Evolutionary conservation across 2,888 invertebrate genomes (phyloP), one percentile per base, ranked within the genome.

Genomic region (Bimastos eiseni): DNA sequence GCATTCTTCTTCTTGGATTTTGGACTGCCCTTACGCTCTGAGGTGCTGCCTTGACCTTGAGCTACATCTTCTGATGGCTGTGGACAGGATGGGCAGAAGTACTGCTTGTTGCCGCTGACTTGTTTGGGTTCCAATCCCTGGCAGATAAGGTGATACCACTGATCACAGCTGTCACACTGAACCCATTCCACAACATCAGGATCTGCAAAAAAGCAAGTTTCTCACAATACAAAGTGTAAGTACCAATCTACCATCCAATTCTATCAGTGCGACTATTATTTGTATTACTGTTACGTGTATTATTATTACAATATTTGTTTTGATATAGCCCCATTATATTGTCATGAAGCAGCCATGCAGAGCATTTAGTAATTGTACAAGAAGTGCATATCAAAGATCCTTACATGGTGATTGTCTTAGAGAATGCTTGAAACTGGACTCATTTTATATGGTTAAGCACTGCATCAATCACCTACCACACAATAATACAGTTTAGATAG

Each of bases 111-210:
- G 90, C 97, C 97, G 13, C 97, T 96, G 33, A 98, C 96, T 93
- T 98, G 97, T 92, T 96, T 97, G 88, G 97, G 97, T 91, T 97
- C 97, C 30, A 98, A 96, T 0, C 98, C 98, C 36, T 98, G 98
- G 95, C 99, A 99, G 93, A 97, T 97, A 97, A 98, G 97, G 96
- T 99, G 99, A 96, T 98, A 99, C 99, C 99, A 99, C 94, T 97
- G 97, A 94, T 98, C 97, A 96, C 99, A 99, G 11, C 97, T 97
- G 95, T 99, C 99, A 96, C 99, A 99, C 94, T 98, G 98, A 91
- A 99, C 98, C 99, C 99, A 99, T 95, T 98, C 97, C 55, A 98
- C 98, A 70, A 70, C 70, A 70, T 70, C 70, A n/a, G 70, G 70
- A 70, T 70, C 70, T 70, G 70, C 70, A 70, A 70, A 70, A n/a